A percentile compares a stretch with the other conserved stretches of the same genome.
Evolutionary conservation across 2,888 invertebrate genomes (phyloP).

Genomic region (Xylota segnis): DNA sequence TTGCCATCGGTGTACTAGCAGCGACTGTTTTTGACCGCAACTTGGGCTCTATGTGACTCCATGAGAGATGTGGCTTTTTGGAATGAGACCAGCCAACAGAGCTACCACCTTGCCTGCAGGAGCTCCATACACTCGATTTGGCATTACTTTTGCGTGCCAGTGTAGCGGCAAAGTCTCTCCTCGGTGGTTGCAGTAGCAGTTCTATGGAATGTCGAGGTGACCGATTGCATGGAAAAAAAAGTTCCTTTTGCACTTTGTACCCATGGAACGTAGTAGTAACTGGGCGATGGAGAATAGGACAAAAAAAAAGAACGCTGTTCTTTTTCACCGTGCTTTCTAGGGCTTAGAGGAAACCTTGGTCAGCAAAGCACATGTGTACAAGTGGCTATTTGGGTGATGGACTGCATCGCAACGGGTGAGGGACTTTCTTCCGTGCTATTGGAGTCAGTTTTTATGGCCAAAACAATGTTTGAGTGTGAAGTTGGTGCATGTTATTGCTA

Average conservation of each 20-base stretch:
- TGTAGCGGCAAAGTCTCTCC: slow-evolving; percentile 8
- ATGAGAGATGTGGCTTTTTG: slow-evolving; percentile 58
- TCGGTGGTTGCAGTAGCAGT: slow-evolving; percentile 22
- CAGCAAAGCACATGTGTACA: slow-evolving; percentile 11
- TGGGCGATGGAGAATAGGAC: background rate
- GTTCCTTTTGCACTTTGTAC: slow-evolving; percentile 48
- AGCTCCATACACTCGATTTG: slow-evolving; percentile 20
- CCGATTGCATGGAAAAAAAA: slow-evolving; percentile 32
- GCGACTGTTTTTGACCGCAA: slow-evolving; percentile 57
- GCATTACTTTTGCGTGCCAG: slow-evolving; percentile 53
- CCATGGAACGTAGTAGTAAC: slow-evolving; percentile 9
- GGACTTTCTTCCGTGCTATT: slow-evolving; percentile 5
- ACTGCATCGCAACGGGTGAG: slow-evolving; percentile 3
- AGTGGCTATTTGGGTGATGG: background rate
- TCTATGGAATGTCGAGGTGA: slow-evolving; percentile 48
- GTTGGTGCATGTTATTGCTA: background rate
- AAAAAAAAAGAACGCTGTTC: background rate
- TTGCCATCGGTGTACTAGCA: slow-evolving; percentile 39
- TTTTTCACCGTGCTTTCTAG: slow-evolving; percentile 6
- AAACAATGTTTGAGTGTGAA: slow-evolving; percentile 17
- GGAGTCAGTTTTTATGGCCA: background rate
- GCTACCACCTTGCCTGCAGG: slow-evolving; percentile 18
- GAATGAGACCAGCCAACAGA: slow-evolving; percentile 24
- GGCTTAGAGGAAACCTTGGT: slow-evolving; percentile 13
- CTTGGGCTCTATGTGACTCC: slow-evolving; percentile 49